Evolutionary conservation across 2,888 invertebrate species (phyloP).

Genomic region (Noctua comes): DNA sequence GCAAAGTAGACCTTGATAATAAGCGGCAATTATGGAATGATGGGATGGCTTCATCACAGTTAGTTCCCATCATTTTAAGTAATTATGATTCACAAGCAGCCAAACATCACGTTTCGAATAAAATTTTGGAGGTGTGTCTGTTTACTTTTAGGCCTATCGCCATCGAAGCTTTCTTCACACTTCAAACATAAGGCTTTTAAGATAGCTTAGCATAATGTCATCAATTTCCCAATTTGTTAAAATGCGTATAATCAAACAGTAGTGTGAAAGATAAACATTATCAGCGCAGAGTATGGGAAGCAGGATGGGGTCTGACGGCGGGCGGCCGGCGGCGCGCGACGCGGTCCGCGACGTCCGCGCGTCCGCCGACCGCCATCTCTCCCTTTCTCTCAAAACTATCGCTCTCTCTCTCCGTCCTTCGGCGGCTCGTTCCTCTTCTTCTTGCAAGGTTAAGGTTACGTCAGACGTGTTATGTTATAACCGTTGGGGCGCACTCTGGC

Average conservation of each 20-base stretch:
- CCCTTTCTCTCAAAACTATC: constrained; percentile 88
- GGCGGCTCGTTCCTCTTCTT: constrained; percentile 89
- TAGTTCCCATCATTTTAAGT: constrained; percentile 30
- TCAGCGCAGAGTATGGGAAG: constrained; percentile 65
- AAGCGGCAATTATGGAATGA: constrained; percentile 51
- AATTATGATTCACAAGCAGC: constrained; percentile 25
- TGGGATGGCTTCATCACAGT: constrained; percentile 48
- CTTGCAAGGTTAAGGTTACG: constrained; percentile 91
- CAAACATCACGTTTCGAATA: constrained; percentile 19
- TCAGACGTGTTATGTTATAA: constrained; percentile 91
- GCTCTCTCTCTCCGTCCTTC: constrained; percentile 90
- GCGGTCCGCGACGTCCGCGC: constrained; percentile 70
- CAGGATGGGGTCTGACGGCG: constrained; percentile 60
- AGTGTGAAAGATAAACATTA: constrained; percentile 62
- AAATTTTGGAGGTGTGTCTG: constrained; percentile 24
- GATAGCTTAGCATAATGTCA: constrained; percentile 23
- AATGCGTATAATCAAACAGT: constrained; percentile 53
- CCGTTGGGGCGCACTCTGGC: constrained; percentile 89
- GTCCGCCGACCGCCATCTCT: constrained; percentile 79
- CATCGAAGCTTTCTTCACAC: constrained; percentile 26
- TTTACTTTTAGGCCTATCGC: constrained; percentile 22
- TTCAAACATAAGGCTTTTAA: constrained; percentile 36
- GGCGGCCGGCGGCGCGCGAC: constrained; percentile 55
- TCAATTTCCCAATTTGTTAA: constrained; percentile 56
- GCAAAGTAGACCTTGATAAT: constrained; percentile 55